phyloP scores from a whole-genome alignment of 2,113 vertebrate species.

The Lophura nycthemera region DNA sequence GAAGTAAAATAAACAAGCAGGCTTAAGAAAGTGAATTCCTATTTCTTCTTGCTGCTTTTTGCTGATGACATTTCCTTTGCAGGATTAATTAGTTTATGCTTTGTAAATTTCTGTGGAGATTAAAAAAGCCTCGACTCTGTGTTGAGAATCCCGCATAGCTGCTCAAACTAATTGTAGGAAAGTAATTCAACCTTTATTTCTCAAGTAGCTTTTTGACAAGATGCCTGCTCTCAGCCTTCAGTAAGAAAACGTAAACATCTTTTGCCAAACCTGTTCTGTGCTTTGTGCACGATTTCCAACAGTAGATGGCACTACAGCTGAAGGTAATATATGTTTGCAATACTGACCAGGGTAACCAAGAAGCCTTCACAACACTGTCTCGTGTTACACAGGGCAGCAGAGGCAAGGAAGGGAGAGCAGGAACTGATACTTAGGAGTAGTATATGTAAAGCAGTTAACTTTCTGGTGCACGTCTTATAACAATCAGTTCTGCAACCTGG shows the following conservation, averaged over 20 bases:
- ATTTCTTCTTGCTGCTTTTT: neutral
- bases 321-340: neutral
- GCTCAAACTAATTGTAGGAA: neutral
- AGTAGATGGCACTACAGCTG: slow-evolving; percentile 5
- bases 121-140: neutral
- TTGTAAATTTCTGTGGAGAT: neutral
- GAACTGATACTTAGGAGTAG: neutral
- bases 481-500: neutral
- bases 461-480: rapidly evolving
- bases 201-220: neutral
- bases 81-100: neutral
- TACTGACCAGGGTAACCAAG: rapidly evolving
- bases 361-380: rapidly evolving
- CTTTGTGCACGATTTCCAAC: neutral
- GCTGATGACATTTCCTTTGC: neutral
- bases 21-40: neutral
- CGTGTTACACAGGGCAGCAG: neutral
- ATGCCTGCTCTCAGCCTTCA: neutral
- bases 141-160: neutral
- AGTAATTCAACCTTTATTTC: neutral
- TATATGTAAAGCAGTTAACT: rapidly evolving
- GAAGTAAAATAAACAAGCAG: neutral
- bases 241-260: neutral
- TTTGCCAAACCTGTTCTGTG: neutral
- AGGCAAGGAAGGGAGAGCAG: rapidly evolving